Conservation (phyloP, 2,888 invertebrate species). For the Spodoptera littoralis region DNA sequence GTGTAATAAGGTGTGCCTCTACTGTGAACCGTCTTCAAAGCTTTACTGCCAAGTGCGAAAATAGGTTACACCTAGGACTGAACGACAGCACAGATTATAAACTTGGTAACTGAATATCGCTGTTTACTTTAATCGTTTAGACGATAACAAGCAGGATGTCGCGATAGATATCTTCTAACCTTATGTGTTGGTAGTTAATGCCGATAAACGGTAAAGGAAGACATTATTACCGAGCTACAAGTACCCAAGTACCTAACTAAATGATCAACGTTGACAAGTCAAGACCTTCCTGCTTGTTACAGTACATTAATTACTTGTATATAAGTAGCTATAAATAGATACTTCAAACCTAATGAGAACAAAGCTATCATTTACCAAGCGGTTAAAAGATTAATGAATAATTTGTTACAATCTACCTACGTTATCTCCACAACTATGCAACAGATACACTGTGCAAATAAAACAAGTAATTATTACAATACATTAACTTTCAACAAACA, state of each 20-base stretch:
- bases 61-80: constrained; percentile 19
- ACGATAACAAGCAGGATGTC: constrained; percentile 34
- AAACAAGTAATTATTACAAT: constrained; percentile 25
- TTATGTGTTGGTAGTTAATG: constrained; percentile 17
- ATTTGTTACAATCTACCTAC: constrained; percentile 19
- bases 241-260: constrained; percentile 8
- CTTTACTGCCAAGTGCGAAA: constrained; percentile 6
- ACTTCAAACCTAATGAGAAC: constrained; percentile 5
- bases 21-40: constrained; percentile 1
- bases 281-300: constrained; percentile 2
- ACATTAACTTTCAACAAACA: constrained; percentile 43
- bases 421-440: constrained; percentile 17
- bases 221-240: constrained; percentile 14
- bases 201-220: constrained; percentile 25
- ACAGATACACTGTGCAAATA: constrained; percentile 34
- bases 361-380: constrained; percentile 6
- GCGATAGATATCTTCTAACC: constrained; percentile 30
- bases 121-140: constrained; percentile 6
- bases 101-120: constrained; percentile 25
- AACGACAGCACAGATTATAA: constrained; percentile 23
- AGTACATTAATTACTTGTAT: not conserved
- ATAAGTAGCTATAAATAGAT: constrained; percentile 1
- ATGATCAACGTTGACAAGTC: constrained; percentile 14
- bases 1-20: constrained; percentile 11
- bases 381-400: constrained; percentile 16